A percentile compares a stretch with the other conserved stretches of the same genome.
These are phyloP conservation scores for Drosophila teissieri DNA, from an alignment of 1,140 invertebrate species.

Conservation along the genomic window DNA sequence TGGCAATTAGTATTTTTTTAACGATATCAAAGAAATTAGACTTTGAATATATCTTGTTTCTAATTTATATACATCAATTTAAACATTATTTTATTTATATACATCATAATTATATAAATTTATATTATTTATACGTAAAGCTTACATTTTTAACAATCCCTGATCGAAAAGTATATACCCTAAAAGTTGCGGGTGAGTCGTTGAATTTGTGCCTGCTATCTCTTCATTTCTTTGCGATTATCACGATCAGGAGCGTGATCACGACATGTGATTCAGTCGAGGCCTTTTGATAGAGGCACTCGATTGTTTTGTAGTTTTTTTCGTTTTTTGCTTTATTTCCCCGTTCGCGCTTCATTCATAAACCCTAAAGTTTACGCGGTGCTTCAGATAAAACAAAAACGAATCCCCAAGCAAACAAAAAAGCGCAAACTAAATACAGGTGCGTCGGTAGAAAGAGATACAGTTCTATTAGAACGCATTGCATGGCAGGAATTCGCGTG, in stretches of 20 bases:
- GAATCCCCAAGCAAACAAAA: slow-evolving; percentile 34
- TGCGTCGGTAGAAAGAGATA: slow-evolving; percentile 14
- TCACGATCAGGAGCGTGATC: slow-evolving; percentile 37
- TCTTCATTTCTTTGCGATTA: slow-evolving; percentile 20
- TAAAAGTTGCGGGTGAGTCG: not conserved
- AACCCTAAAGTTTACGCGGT: slow-evolving; percentile 52
- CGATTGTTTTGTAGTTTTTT: slow-evolving; percentile 32
- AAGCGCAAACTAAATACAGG: slow-evolving; percentile 37
- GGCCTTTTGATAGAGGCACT: slow-evolving; percentile 41
- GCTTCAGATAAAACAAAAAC: slow-evolving; percentile 60
- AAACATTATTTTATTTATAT: too few relatives aligned
- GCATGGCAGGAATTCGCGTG: not conserved
- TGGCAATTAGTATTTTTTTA: too few relatives aligned
- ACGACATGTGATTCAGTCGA: slow-evolving; percentile 41
- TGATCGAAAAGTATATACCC: slow-evolving; percentile 1
- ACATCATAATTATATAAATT: too few relatives aligned
- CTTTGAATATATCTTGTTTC: too few relatives aligned
- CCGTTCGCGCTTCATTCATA: slow-evolving; percentile 57
- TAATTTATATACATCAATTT: too few relatives aligned
- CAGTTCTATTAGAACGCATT: slow-evolving; percentile 30
- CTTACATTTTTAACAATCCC: too few relatives aligned
- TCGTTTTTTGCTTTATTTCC: slow-evolving; percentile 16
- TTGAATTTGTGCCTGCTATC: slow-evolving; percentile 13
- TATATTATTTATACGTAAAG: too few relatives aligned
- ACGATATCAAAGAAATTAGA: too few relatives aligned